Evolutionary conservation across 1,140 invertebrate genomes (phyloP), one percentile per base, ranked within the genome.

Genomic region (Diabrotica undecimpunctata): DNA sequence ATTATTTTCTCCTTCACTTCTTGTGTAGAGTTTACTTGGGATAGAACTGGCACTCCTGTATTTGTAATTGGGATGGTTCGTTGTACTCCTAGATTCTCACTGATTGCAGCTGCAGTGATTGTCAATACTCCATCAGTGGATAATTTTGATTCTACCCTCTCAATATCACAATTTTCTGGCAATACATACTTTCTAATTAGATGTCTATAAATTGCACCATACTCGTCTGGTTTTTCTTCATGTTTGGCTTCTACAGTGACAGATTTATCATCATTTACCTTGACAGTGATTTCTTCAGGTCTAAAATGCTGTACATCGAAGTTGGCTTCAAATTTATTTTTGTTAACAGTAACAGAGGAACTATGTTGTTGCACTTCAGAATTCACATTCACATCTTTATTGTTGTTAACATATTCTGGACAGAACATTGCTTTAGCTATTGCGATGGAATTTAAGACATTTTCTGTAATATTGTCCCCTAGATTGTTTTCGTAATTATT

Each of bases 161-260:
- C 78, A 0, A 77, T 66, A 58, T 85, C 77, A 10, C 82, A 78
- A 58, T 85, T 83, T 52, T 83, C 78, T 0, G 88, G 88, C 0
- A 90, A 69, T 9, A 83, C 77, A 66, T 89, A 91, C 46, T 83
- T 83, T 11, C 90, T 83, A 1, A 82, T 79, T 72, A 91, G 90
- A 53, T 89, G 86, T 35, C 89, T 83, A 1, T 85, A 83, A 54
- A 90, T 83, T 67, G 82, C 86, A 7, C 86, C 86, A 62, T 87
- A 83, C 41, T 88, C 83, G 65, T 89, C 86, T 39, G 83, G 77
- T 62, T 86, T 87, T 54, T 90, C 84, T 68, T 91, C 88, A 70
- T 91, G 90, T 71, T 88, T 88, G 2, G 85, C 89, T 74, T 87
- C 83, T n/a, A 92, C 82, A 2, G 87, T 81, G 7, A 92, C 81